Evolutionary conservation across 1,140 invertebrate genomes (phyloP).

Genomic region (Drosophila repleta): DNA sequence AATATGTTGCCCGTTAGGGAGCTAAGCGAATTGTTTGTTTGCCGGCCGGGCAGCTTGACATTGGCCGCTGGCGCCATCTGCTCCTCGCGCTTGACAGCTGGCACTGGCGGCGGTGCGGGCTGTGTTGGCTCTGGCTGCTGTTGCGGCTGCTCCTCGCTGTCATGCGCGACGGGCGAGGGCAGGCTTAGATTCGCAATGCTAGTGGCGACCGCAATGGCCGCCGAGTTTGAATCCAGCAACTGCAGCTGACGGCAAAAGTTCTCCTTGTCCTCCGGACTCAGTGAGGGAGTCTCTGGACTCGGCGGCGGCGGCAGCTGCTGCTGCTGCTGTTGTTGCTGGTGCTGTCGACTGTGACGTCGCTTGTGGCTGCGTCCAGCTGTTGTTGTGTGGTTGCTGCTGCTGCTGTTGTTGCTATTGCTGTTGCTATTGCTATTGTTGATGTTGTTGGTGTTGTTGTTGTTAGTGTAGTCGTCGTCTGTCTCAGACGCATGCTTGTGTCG

Average conservation of each 20-base stretch:
- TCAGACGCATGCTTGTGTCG: conserved; percentile 78
- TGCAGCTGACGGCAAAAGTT: conserved; percentile 77
- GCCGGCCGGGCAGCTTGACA: conserved; percentile 88
- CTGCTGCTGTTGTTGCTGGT: conserved; percentile 34
- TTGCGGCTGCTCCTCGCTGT: conserved; percentile 48
- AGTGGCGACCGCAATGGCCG: conserved; percentile 74
- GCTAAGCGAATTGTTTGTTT: conserved; percentile 94
- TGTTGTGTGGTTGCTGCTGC: conserved; percentile 31
- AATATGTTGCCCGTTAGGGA: conserved; percentile 92
- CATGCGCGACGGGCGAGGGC: conserved; percentile 66
- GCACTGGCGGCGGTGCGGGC: conserved; percentile 18
- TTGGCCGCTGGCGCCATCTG: conserved; percentile 83
- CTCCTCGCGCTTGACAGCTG: conserved; percentile 41
- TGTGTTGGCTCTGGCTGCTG: conserved; percentile 21
- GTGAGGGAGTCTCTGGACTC: conserved; percentile 39
- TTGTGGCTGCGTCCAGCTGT: conserved; percentile 13
- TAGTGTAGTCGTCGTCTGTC: conserved; percentile 56
- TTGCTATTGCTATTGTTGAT: conserved; percentile 41
- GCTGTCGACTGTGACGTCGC: conserved; percentile 36
- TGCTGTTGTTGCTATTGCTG: conserved; percentile 28
- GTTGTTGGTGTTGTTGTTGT: conserved; percentile 40
- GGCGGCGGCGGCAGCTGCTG: conserved; percentile 15
- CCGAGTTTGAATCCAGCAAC: conserved; percentile 67
- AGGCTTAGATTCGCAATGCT: conserved; percentile 69
- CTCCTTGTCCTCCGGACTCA: conserved; percentile 82